Conservation (phyloP, 2,888 invertebrate species). For the Cryptops parisi region DNA sequence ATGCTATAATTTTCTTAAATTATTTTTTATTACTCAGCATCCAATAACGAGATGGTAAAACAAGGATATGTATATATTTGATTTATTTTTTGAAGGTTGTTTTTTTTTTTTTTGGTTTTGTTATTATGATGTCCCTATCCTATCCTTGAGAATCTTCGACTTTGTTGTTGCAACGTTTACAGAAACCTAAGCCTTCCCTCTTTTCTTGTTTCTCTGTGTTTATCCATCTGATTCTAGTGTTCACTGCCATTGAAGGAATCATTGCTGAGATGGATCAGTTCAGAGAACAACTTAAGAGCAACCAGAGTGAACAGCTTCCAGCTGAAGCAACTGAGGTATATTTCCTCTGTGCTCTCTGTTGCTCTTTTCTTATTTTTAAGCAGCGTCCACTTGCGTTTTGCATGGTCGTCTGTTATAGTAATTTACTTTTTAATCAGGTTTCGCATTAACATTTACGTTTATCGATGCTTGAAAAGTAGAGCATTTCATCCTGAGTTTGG, state of each 20-base stretch:
- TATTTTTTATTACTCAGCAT: too few relatives aligned
- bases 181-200: neutral
- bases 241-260: slow-evolving; percentile 63
- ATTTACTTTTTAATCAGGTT: too few relatives aligned
- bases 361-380: neutral
- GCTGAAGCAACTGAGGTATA: neutral
- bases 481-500: too few relatives aligned
- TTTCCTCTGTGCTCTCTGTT: neutral
- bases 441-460: too few relatives aligned
- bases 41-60: too few relatives aligned
- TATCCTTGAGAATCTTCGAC: too few relatives aligned
- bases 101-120: too few relatives aligned
- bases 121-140: too few relatives aligned
- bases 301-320: neutral
- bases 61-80: too few relatives aligned
- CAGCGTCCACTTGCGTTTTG: neutral
- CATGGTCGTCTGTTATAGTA: neutral
- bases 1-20: too few relatives aligned
- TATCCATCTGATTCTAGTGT: slow-evolving; percentile 39
- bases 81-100: too few relatives aligned
- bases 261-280: slow-evolving; percentile 65
- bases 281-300: slow-evolving; percentile 35
- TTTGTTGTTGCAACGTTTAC: neutral
- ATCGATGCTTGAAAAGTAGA: too few relatives aligned
- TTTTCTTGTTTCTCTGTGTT: slow-evolving; percentile 9